These are phyloP conservation scores for Conops quadrifasciatus DNA, from an alignment of 2,888 invertebrate species.

Conservation along the genomic window DNA sequence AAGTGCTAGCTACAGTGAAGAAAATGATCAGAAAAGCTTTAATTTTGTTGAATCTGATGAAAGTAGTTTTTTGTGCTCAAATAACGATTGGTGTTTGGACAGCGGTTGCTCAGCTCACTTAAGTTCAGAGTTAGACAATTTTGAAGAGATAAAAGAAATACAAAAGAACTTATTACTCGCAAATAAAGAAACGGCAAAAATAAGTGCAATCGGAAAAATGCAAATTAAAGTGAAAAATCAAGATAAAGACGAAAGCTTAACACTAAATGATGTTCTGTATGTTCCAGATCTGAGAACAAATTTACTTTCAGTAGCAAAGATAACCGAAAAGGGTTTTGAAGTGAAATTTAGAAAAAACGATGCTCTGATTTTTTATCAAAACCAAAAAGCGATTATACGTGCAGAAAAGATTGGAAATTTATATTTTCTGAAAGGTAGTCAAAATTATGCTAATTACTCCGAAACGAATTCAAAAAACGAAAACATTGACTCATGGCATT, in stretches of 20 bases:
- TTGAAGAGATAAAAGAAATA: no score
- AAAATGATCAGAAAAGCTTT: not conserved
- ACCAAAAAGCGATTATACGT: no score
- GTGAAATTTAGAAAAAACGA: not conserved
- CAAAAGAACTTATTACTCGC: no score
- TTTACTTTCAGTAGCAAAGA: constrained; percentile 4
- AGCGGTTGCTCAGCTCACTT: not conserved
- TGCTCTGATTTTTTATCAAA: no score
- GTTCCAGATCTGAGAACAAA: not conserved
- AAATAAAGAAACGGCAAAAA: no score
- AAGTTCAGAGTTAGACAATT: not conserved
- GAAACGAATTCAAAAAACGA: no score
- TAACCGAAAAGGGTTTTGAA: not conserved
- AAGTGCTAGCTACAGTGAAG: no score
- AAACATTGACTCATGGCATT: not conserved
- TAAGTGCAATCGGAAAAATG: constrained; percentile 3
- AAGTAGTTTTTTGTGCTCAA: not conserved
- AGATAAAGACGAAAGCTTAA: not conserved
- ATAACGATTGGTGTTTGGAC: not conserved
- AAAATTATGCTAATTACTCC: no score
- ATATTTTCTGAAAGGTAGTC: no score
- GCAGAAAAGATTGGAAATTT: no score
- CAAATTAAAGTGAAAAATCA: not conserved
- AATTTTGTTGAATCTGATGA: not conserved
- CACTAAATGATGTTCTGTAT: not conserved